Percentiles rank a stretch among this genome's conserved stretches.
Evolutionary conservation across 2,888 invertebrate species (phyloP).

Genomic region (Yponomeuta sedellus): DNA sequence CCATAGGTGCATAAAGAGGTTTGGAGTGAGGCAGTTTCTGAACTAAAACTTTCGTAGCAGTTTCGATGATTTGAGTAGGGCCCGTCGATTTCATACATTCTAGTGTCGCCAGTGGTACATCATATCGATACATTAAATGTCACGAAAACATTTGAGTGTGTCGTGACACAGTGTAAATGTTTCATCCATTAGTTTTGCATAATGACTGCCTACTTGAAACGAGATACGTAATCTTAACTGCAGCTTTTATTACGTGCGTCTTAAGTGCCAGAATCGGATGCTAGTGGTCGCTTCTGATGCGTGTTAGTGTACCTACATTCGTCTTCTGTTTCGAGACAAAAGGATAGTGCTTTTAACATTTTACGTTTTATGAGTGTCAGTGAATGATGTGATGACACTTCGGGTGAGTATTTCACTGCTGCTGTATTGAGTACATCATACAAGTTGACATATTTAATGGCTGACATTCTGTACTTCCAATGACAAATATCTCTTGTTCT

Average conservation of each 20-base stretch:
- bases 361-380: constrained; percentile 9
- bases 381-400: neutral
- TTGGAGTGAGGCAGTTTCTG: too few relatives aligned
- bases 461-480: constrained; percentile 7
- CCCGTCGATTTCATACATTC: too few relatives aligned
- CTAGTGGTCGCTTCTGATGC: neutral
- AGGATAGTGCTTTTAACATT: constrained; percentile 26
- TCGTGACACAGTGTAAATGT: constrained; percentile 52
- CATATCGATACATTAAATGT: constrained; percentile 23
- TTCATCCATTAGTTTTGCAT: constrained; percentile 43
- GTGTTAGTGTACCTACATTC: neutral
- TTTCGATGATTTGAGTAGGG: too few relatives aligned
- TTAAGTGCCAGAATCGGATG: neutral
- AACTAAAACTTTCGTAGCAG: too few relatives aligned
- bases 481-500: too few relatives aligned
- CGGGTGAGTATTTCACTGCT: constrained; percentile 14
- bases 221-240: constrained; percentile 11
- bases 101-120: neutral
- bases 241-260: neutral
- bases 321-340: constrained; percentile 27
- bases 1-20: too few relatives aligned
- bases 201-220: constrained; percentile 32
- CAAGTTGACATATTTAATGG: constrained; percentile 6
- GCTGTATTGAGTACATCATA: constrained; percentile 22
- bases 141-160: constrained; percentile 24